Evolutionary conservation across 2,888 invertebrate genomes (phyloP).

Genomic region (Caenorhabditis angaria): DNA sequence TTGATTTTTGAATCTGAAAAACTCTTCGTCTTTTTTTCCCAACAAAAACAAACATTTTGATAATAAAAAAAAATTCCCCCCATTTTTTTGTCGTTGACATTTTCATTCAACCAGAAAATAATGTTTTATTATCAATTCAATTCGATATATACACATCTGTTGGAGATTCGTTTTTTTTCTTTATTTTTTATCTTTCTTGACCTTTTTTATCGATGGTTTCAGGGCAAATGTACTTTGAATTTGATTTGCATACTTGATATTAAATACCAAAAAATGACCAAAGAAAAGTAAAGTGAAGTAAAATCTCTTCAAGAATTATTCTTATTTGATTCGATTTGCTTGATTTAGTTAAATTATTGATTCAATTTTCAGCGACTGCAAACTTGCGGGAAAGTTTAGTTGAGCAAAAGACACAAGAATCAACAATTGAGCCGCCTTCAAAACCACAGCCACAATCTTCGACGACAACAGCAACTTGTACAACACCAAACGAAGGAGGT

Average conservation of each 20-base stretch:
- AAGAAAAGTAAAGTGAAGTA: too few species aligned
- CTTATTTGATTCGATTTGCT: too few species aligned
- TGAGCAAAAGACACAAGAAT: not conserved
- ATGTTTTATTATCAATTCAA: not conserved
- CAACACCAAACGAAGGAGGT: not conserved
- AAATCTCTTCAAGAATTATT: too few species aligned
- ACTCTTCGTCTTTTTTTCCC: not conserved
- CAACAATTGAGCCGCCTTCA: not conserved
- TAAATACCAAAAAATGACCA: too few species aligned
- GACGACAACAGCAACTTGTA: not conserved
- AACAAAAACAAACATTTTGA: slow-evolving; percentile 1
- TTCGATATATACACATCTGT: not conserved
- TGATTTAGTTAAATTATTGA: too few species aligned
- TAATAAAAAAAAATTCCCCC: not conserved
- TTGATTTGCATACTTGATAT: too few species aligned
- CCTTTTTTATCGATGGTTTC: slow-evolving; percentile 1
- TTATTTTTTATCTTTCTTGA: not conserved
- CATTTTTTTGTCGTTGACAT: not conserved
- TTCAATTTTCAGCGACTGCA: not conserved
- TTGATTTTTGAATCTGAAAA: not conserved
- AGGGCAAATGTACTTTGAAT: not conserved
- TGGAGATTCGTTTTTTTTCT: not conserved
- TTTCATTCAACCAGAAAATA: not conserved
- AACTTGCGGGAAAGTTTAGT: not conserved
- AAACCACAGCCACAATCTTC: not conserved